Conservation (phyloP, 2,888 invertebrate genomes). For the Drosophila colorata region DNA sequence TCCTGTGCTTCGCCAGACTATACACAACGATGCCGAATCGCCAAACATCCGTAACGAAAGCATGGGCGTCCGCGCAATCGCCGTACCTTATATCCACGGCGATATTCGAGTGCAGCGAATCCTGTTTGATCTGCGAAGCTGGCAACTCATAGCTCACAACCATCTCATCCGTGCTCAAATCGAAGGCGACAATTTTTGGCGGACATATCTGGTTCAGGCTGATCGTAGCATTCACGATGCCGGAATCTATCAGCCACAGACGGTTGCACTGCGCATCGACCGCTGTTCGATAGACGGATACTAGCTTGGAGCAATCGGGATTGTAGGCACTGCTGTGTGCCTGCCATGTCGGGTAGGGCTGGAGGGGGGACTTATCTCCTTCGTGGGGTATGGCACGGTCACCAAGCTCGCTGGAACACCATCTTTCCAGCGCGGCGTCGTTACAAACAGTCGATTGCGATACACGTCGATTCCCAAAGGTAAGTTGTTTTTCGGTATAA, state of each 20-base stretch:
- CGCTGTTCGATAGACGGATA: slow-evolving; percentile 91
- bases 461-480: slow-evolving; percentile 91
- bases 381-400: slow-evolving; percentile 88
- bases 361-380: slow-evolving; percentile 88
- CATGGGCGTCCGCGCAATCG: slow-evolving; percentile 87
- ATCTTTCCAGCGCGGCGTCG: slow-evolving; percentile 91
- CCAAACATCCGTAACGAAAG: slow-evolving; percentile 89
- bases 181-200: slow-evolving; percentile 90
- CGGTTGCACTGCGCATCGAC: slow-evolving; percentile 90
- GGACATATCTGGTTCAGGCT: slow-evolving; percentile 89
- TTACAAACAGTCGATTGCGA: slow-evolving; percentile 89
- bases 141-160: slow-evolving; percentile 89
- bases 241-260: slow-evolving; percentile 93
- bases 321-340: slow-evolving; percentile 82
- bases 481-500: slow-evolving; percentile 90
- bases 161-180: slow-evolving; percentile 88
- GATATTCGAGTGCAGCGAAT: slow-evolving; percentile 87
- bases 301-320: slow-evolving; percentile 88
- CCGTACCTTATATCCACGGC: slow-evolving; percentile 87
- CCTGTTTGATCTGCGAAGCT: slow-evolving; percentile 88
- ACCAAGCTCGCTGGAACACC: slow-evolving; percentile 92
- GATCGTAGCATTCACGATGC: slow-evolving; percentile 90
- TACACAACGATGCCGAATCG: slow-evolving; percentile 86
- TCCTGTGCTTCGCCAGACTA: slow-evolving; percentile 80
- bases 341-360: slow-evolving; percentile 91